These are phyloP conservation scores for Dimorphilus gyrociliatus DNA, from an alignment of 2,888 invertebrate genomes.

Conservation along the genomic window DNA sequence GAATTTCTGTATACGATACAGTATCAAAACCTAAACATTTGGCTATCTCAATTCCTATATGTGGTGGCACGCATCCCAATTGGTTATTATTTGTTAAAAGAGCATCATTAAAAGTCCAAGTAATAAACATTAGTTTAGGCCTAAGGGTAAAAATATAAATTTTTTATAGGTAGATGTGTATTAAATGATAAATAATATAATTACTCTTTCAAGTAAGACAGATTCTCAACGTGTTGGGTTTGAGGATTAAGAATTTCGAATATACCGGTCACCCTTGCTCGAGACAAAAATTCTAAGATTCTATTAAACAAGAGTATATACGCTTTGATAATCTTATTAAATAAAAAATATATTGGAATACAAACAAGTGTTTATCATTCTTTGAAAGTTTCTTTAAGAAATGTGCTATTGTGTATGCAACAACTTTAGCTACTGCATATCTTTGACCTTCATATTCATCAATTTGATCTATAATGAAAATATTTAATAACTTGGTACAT, in stretches of 20 bases:
- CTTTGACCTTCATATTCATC: no score
- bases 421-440: no score
- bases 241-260: constrained; percentile 37
- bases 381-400: no score
- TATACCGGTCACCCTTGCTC: constrained; percentile 30
- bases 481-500: no score
- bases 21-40: no score
- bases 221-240: constrained; percentile 38
- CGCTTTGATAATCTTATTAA: constrained; percentile 4
- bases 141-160: constrained; percentile 11
- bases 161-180: no score
- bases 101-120: constrained; percentile 27
- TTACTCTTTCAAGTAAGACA: constrained; percentile 27
- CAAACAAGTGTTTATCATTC: no score
- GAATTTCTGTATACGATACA: not conserved
- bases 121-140: constrained; percentile 27
- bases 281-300: constrained; percentile 22
- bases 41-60: constrained; percentile 27
- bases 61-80: constrained; percentile 24
- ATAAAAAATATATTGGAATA: no score
- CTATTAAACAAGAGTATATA: constrained; percentile 10
- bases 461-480: no score
- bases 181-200: no score
- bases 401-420: no score
- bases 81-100: constrained; percentile 14